phyloP scores from a whole-genome alignment of 2,113 vertebrate genomes.

The Nestor notabilis region DNA sequence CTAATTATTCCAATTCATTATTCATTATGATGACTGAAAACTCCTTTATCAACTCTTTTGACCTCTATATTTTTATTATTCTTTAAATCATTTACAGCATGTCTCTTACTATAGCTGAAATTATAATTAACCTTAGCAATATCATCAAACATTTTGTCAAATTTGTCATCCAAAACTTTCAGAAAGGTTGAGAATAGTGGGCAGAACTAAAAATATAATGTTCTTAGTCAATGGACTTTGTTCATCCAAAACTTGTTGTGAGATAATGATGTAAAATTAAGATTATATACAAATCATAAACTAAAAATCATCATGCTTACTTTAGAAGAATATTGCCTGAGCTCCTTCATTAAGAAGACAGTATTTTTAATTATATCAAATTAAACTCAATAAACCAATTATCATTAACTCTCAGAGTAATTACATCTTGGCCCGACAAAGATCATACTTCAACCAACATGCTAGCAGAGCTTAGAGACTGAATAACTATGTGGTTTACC shows the following conservation, averaged over 20 bases:
- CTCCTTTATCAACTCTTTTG: conserved; percentile 41
- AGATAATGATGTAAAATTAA: background rate
- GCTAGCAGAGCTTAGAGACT: background rate
- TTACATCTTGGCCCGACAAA: conserved; percentile 44
- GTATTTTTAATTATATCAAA: conserved; percentile 48
- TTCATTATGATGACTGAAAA: conserved; percentile 32
- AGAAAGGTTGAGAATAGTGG: background rate
- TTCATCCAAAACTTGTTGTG: background rate
- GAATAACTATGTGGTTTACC: conserved; percentile 42
- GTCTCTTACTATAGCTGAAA: conserved; percentile 4
- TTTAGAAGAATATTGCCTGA: background rate
- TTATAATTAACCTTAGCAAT: conserved; percentile 34
- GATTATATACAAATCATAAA: background rate
- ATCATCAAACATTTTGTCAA: conserved; percentile 15
- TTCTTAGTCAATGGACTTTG: background rate
- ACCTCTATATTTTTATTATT: conserved; percentile 58
- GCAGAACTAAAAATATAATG: background rate
- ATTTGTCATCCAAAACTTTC: conserved; percentile 32
- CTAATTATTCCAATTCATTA: conserved; percentile 43
- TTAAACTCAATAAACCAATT: conserved; percentile 64
- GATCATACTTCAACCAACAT: conserved; percentile 41
- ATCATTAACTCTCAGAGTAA: conserved; percentile 52
- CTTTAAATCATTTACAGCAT: conserved; percentile 43
- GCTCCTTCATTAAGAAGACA: background rate
- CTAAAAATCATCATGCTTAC: background rate